phyloP scores from a whole-genome alignment of 2,113 vertebrate genomes.

The Gallinago media region DNA sequence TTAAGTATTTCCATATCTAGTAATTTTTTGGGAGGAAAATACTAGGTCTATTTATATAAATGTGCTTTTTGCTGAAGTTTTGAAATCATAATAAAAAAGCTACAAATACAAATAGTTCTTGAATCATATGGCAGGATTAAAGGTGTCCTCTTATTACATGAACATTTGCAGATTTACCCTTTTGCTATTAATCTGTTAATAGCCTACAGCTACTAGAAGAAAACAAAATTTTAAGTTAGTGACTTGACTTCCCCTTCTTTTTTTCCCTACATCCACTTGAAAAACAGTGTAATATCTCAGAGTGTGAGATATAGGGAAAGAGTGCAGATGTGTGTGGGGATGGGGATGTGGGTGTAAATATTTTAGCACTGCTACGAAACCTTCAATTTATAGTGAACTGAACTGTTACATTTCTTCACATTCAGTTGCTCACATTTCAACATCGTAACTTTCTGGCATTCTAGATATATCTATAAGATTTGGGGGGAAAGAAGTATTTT shows the following conservation, averaged over 20 bases:
- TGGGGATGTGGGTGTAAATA: background rate
- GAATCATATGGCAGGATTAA: background rate
- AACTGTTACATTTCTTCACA: background rate
- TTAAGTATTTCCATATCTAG: background rate
- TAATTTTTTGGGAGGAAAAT: background rate
- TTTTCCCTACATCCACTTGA: background rate
- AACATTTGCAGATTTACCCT: background rate
- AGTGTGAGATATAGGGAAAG: background rate
- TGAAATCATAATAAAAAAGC: background rate
- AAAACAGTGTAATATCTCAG: background rate
- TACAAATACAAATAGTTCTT: background rate
- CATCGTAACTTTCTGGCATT: background rate
- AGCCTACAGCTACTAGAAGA: background rate
- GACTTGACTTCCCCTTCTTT: background rate
- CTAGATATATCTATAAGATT: background rate
- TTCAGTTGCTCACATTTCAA: background rate
- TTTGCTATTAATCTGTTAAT: background rate
- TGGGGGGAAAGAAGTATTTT: background rate
- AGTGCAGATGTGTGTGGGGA: background rate
- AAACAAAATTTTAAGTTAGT: background rate
- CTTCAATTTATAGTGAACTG: background rate
- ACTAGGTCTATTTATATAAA: background rate
- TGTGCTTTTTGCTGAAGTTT: background rate
- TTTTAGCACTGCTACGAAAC: background rate
- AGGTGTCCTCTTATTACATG: background rate